Evolutionary conservation across 2,888 invertebrate species (phyloP).

Genomic region (Seira ritae): DNA sequence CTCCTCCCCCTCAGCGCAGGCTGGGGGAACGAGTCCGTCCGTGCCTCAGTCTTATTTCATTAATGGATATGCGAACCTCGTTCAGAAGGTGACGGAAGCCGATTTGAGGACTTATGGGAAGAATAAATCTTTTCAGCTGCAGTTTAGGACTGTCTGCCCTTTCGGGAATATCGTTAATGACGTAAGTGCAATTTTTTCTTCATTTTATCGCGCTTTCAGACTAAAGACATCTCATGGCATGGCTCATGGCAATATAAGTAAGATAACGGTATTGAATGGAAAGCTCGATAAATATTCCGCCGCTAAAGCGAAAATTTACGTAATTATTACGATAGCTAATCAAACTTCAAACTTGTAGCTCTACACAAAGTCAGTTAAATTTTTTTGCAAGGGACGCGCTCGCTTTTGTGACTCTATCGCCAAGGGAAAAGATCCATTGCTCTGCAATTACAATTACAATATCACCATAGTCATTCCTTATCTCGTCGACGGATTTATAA

Average conservation of each 20-base stretch:
- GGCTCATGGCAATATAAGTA: too few relatives aligned
- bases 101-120: slow-evolving; percentile 53
- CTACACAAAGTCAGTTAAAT: too few relatives aligned
- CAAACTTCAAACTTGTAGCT: neutral
- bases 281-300: too few relatives aligned
- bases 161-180: slow-evolving; percentile 71
- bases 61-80: slow-evolving; percentile 67
- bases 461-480: too few relatives aligned
- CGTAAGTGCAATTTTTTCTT: slow-evolving; percentile 68
- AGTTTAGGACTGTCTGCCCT: slow-evolving; percentile 70
- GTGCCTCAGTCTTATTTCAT: slow-evolving; percentile 65
- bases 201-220: too few relatives aligned
- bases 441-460: too few relatives aligned
- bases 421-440: too few relatives aligned
- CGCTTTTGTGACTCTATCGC: too few relatives aligned
- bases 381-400: too few relatives aligned
- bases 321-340: neutral
- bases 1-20: slow-evolving; percentile 41
- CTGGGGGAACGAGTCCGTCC: slow-evolving; percentile 15
- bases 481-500: too few relatives aligned
- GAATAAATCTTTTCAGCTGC: slow-evolving; percentile 66
- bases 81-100: slow-evolving; percentile 64
- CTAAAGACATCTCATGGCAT: too few relatives aligned
- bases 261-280: too few relatives aligned
- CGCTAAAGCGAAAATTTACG: neutral